Base-by-base conservation (phyloP, 2,888 invertebrate species). In the Notocelia uddmanniana region DNA sequence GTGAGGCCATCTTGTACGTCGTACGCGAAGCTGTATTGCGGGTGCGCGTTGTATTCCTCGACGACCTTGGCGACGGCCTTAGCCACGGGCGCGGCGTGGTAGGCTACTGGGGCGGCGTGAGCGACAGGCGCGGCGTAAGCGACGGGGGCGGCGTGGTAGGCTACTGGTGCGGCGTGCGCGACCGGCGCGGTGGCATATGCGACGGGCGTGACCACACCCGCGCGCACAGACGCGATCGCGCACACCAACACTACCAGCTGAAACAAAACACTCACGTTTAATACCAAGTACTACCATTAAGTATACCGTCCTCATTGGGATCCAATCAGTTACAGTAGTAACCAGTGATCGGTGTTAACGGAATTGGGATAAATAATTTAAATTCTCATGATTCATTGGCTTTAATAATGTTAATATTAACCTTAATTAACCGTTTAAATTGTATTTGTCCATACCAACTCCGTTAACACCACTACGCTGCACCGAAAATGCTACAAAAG, bases 1-100 rank as follows among this genome's bases (percentile, higher is more conserved):
- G 95, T 95, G 64, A 94, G 85, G 74, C 90, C 86, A 76, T 95
- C 95, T 78, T 95, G 94, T 11, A 95, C 94, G 75, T 94, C 94
- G 84, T 95, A 95, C 0, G 94, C 91, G 86, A 92, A 95, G 81
- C 90, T 92, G 89, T 95, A 94, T 80, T 94, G 94, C 79, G 70
- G 92, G 85, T 79, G 89, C 78, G 55, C 81, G 74, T 85, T 90
- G 83, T 84, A 89, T 81, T 77, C 91, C 83, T 70, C 89, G 11
- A 84, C 89, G 54, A 82, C 78, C 69, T 81, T 84, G 48, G 85
- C 85, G 37, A 85, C 58, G 10, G 85, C 79, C 75, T 85, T 79
- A 52, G 76, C 77, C 13, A 79, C 76, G 63, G 76, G 71, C 73
- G 78, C 74, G 59, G 76, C 71, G 59, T 72, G 73, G 55, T 63